These are phyloP conservation scores for Platorchestia sp. DNA, from an alignment of 1,140 invertebrate species.

Conservation along the genomic window DNA sequence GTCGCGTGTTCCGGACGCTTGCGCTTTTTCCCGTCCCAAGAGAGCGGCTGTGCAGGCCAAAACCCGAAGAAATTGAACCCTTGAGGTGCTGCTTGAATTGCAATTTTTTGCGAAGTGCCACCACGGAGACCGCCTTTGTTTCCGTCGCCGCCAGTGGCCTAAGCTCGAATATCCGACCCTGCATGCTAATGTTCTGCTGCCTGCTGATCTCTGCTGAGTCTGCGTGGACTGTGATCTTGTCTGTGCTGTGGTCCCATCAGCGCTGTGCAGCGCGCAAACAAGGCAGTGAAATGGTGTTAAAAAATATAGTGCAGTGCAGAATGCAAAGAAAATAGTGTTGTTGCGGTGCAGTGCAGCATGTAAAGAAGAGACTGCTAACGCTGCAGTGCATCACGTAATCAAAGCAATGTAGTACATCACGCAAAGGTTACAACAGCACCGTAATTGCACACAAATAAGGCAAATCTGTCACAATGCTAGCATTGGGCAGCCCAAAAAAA, in stretches of 20 bases:
- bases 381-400: too few species aligned
- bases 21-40: background rate
- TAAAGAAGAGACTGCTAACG: too few species aligned
- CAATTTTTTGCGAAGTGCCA: background rate
- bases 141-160: background rate
- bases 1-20: background rate
- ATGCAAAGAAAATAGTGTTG: too few species aligned
- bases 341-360: too few species aligned
- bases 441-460: too few species aligned
- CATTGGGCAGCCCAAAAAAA: too few species aligned
- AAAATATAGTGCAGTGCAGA: too few species aligned
- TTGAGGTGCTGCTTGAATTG: background rate
- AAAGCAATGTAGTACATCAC: too few species aligned
- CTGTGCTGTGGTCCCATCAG: background rate
- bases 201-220: background rate
- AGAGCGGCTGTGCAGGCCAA: background rate
- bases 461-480: too few species aligned
- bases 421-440: too few species aligned
- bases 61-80: background rate
- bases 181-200: background rate
- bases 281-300: too few species aligned
- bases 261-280: background rate
- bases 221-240: background rate
- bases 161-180: background rate
- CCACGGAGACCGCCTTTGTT: background rate